Evolutionary conservation across 2,888 invertebrate species (phyloP).

Genomic region (Heliconius charithonia): DNA sequence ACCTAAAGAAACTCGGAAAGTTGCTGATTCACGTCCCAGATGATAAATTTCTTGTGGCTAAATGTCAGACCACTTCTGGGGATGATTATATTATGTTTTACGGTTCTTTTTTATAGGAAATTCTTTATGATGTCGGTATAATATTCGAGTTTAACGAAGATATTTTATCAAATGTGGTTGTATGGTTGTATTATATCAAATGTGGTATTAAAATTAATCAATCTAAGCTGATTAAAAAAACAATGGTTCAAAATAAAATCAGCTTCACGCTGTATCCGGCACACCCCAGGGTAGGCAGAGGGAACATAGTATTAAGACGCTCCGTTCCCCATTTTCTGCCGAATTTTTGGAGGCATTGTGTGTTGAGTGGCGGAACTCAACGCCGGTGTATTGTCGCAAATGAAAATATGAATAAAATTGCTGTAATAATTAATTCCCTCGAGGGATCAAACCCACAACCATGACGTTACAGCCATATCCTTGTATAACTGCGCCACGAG

Average conservation of each 20-base stretch:
- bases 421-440: too few species aligned
- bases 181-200: neutral
- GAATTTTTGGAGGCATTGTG: too few species aligned
- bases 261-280: too few species aligned
- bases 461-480: neutral
- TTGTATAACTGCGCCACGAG: neutral
- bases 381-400: too few species aligned
- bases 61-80: constrained; percentile 11
- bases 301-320: too few species aligned
- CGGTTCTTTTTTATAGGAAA: constrained; percentile 1
- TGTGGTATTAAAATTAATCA: neutral
- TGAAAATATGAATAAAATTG: too few species aligned
- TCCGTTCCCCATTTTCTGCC: too few species aligned
- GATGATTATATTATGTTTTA: constrained; percentile 6
- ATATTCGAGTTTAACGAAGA: neutral
- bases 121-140: neutral
- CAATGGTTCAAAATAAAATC: neutral
- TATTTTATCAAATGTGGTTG: neutral
- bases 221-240: too few species aligned
- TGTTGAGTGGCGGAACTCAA: too few species aligned
- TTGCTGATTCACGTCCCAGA: constrained; percentile 16
- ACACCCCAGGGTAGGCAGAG: too few species aligned
- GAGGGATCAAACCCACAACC: neutral
- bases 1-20: constrained; percentile 3
- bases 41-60: constrained; percentile 6